A percentile compares a stretch with the other conserved stretches of the same genome.
phyloP scores from a whole-genome alignment of 2,797 vertebrate genomes.

The Benthosema pterotum region DNA sequence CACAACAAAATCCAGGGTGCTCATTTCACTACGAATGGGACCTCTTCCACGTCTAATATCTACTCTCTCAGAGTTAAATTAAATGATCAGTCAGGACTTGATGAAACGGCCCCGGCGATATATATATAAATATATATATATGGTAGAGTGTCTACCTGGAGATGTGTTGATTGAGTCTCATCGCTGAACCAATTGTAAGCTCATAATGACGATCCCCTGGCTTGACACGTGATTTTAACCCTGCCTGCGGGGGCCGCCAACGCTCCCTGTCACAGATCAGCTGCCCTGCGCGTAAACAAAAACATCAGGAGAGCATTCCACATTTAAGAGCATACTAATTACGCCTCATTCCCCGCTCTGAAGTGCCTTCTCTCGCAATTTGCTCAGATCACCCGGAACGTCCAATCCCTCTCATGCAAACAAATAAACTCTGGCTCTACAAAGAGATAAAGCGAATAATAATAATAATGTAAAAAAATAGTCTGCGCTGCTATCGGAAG shows the following conservation, averaged over 20 bases:
- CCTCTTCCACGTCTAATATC: too few relatives aligned
- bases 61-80: too few relatives aligned
- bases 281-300: slow-evolving; percentile 81
- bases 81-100: too few relatives aligned
- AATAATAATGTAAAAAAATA: slow-evolving; percentile 72
- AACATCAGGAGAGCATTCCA: slow-evolving; percentile 80
- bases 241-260: slow-evolving; percentile 77
- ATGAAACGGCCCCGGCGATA: slow-evolving; percentile 6
- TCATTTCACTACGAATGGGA: too few relatives aligned
- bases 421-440: slow-evolving; percentile 82
- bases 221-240: slow-evolving; percentile 86
- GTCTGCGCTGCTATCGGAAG: slow-evolving; percentile 71
- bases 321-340: slow-evolving; percentile 86
- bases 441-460: slow-evolving; percentile 75
- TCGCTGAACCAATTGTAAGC: slow-evolving; percentile 83
- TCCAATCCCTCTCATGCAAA: slow-evolving; percentile 82
- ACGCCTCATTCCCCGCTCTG: slow-evolving; percentile 80
- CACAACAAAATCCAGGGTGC: slow-evolving; percentile 35
- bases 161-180: slow-evolving; percentile 77
- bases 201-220: slow-evolving; percentile 84
- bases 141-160: slow-evolving; percentile 70
- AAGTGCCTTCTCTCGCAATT: slow-evolving; percentile 85
- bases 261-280: slow-evolving; percentile 79
- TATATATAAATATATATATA: too few relatives aligned
- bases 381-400: slow-evolving; percentile 82